phyloP scores from a whole-genome alignment of 2,113 vertebrate genomes.

The Indicator indicator region DNA sequence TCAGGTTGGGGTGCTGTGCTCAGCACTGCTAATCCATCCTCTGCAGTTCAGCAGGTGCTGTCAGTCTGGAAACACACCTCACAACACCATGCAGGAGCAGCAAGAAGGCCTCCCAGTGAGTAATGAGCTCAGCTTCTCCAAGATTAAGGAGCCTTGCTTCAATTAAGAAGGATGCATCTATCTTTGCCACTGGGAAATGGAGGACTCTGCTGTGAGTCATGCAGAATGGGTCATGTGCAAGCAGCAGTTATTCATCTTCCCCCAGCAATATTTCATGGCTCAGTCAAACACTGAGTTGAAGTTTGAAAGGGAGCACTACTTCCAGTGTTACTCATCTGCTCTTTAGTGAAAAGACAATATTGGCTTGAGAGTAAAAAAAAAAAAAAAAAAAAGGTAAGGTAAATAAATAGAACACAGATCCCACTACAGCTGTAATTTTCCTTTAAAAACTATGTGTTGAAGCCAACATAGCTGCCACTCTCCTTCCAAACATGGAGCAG shows the following conservation, averaged over 20 bases:
- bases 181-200: slow-evolving; percentile 46
- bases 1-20: neutral
- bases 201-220: slow-evolving; percentile 1
- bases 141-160: slow-evolving; percentile 27
- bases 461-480: neutral
- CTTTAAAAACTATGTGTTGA: neutral
- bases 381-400: neutral
- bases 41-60: neutral
- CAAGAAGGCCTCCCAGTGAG: neutral
- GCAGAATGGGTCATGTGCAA: slow-evolving; percentile 19
- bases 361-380: neutral
- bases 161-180: slow-evolving; percentile 53
- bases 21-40: neutral
- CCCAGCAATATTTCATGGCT: neutral
- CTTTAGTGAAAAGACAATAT: neutral
- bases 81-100: neutral
- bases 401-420: neutral
- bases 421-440: neutral
- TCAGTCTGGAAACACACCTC: neutral
- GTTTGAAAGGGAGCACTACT: neutral
- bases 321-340: neutral
- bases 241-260: slow-evolving; percentile 21
- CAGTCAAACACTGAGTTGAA: neutral
- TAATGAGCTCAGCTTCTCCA: neutral
- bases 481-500: neutral